Evolutionary conservation across 2,888 invertebrate species (phyloP), one percentile per base, ranked within the genome.

Genomic region (Andricus curvator): DNA sequence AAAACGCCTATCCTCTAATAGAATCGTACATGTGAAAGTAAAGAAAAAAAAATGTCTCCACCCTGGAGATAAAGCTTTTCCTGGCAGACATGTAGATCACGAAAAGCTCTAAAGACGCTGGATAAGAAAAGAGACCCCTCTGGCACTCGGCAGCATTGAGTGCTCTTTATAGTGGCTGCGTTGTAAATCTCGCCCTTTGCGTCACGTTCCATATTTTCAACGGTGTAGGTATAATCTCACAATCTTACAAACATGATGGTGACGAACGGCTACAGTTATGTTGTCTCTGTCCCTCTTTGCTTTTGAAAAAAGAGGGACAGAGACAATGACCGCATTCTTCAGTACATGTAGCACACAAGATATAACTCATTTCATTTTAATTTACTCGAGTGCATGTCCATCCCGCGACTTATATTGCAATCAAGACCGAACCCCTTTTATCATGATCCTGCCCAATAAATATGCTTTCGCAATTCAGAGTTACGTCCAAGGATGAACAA

Each of bases 131-230:
- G 79, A 60, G 11, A 41, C 37, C 66, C 78, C 68, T 67, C 29
- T 62, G 51, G 62, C 29, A 48, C n/a, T 22, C 17, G 41, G 13
- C 48, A 48, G 60, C 33, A 78, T 78, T 80, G 33, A 78, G 29
- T 37, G 67, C 37, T 56, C 48, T 78, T 78, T 67, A 68, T 25
- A 48, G 48, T n/a, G 25, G 33, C 33, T 41, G 48, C 33, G 6
- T 22, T 33, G 33, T 76, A 76, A 44, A 76, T 76, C 85, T 86
- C 84, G 81, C 82, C 79, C 85, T 85, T 85, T 85, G 79, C 84
- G 86, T 86, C 88, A 86, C 86, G 88, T 88, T 87, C 86, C 88
- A 89, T 90, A 89, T 89, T 88, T 88, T 83, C 78, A 68, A 56
- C 81, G 80, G 80, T 80, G 82, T 77, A 15, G 11, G 25, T 48